These are phyloP conservation scores for Burhinus bistriatus DNA, from an alignment of 2,113 vertebrate genomes.

Conservation along the genomic window DNA sequence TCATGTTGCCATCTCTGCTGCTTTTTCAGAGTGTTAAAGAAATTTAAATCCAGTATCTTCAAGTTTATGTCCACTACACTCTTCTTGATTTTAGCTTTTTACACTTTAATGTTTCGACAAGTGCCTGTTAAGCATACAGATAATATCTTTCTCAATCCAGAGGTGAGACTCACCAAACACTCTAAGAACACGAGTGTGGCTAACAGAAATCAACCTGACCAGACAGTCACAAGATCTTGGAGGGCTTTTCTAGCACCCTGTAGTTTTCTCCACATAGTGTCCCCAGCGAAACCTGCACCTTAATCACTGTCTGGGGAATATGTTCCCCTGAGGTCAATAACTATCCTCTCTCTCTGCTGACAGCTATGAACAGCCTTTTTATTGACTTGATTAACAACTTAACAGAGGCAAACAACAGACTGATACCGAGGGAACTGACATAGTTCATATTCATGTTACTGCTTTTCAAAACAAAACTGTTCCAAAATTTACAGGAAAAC, in stretches of 20 bases:
- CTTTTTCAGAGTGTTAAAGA: background rate
- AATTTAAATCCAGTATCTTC: background rate
- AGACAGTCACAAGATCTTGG: accelerated
- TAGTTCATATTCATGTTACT: background rate
- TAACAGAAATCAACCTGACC: background rate
- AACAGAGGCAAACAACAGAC: background rate
- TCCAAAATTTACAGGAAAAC: background rate
- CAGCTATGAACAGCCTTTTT: background rate
- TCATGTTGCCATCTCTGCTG: background rate
- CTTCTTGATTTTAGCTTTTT: background rate
- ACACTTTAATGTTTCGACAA: background rate
- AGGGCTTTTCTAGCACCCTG: background rate
- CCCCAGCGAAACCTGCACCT: background rate
- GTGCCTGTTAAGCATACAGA: background rate
- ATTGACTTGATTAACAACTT: background rate
- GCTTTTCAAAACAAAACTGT: background rate
- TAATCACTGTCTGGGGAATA: background rate
- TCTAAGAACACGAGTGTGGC: background rate
- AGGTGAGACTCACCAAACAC: background rate
- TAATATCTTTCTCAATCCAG: background rate
- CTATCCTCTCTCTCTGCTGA: background rate
- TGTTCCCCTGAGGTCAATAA: background rate
- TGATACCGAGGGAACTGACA: background rate
- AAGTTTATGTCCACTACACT: background rate
- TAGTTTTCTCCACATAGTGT: background rate